Evolutionary conservation across 2,888 invertebrate genomes (phyloP).

Genomic region (Drosophila melanosoma): DNA sequence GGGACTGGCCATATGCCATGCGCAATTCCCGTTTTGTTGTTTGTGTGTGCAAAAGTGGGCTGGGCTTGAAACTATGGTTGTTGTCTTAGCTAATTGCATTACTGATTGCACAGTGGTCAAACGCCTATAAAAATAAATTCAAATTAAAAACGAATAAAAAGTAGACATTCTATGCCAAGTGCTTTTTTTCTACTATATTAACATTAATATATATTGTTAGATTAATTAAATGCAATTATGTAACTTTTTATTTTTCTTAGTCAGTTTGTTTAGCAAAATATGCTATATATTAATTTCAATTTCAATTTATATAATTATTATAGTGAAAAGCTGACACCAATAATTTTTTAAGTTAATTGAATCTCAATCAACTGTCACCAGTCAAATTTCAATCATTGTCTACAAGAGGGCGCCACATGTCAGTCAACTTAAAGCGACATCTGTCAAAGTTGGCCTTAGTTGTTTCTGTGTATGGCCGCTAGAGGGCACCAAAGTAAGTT

Average conservation of each 20-base stretch:
- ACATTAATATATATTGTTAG: not conserved
- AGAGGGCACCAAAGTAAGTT: constrained; percentile 9
- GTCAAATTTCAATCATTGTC: constrained; percentile 19
- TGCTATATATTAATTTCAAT: not conserved
- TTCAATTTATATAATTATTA: not conserved
- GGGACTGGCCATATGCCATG: constrained; percentile 74
- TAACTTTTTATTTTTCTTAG: not conserved
- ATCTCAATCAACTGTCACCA: constrained; percentile 1
- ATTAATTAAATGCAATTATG: not conserved
- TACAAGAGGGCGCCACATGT: constrained; percentile 57
- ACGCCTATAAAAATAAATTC: not conserved
- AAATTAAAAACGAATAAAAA: not conserved
- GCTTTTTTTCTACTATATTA: not conserved
- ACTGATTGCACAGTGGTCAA: constrained; percentile 53
- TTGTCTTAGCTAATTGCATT: constrained; percentile 65
- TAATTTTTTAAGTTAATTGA: not conserved
- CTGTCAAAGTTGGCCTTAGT: constrained; percentile 40
- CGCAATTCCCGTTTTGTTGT: constrained; percentile 54
- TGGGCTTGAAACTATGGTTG: constrained; percentile 77
- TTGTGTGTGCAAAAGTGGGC: constrained; percentile 59
- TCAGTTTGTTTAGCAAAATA: not conserved
- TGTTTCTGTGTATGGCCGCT: constrained; percentile 25
- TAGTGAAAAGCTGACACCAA: not conserved
- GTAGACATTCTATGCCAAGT: no score
- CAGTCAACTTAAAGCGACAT: constrained; percentile 58